A percentile compares a stretch with the other conserved stretches of the same genome.
These are phyloP conservation scores for Hirtodrosophila confusa DNA, from an alignment of 2,888 invertebrate genomes.

Conservation along the genomic window DNA sequence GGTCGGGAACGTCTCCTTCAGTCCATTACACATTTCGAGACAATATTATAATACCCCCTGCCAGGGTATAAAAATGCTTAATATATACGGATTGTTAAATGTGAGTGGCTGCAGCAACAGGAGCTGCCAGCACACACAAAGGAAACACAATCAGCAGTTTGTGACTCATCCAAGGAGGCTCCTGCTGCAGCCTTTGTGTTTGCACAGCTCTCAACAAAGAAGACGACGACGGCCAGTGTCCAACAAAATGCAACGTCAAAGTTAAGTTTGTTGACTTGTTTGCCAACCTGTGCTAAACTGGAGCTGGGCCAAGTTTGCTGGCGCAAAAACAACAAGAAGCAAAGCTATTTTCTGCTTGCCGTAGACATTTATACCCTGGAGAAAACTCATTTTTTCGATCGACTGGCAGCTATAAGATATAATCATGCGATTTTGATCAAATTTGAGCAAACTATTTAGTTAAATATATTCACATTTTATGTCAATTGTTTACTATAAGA, in stretches of 20 bases:
- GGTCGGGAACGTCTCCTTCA: no score
- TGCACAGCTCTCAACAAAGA: constrained; percentile 48
- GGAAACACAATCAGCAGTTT: constrained; percentile 3
- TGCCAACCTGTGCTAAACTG: constrained; percentile 69
- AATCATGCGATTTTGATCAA: no score
- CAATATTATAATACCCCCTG: no score
- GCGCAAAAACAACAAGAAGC: constrained; percentile 7
- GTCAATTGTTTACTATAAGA: no score
- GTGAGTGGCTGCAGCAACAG: constrained; percentile 35
- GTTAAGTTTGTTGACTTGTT: constrained; percentile 75
- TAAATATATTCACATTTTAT: no score
- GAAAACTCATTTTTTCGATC: no score
- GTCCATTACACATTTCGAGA: no score
- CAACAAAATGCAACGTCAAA: constrained; percentile 60
- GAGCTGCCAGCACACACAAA: constrained; percentile 22
- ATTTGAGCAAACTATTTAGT: no score
- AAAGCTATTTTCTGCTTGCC: background rate
- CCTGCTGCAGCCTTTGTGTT: constrained; percentile 33
- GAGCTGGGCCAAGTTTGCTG: constrained; percentile 37
- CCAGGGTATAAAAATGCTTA: no score
- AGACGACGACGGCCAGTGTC: constrained; percentile 17
- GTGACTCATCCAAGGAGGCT: constrained; percentile 40
- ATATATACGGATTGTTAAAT: constrained; percentile 5
- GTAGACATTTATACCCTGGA: no score
- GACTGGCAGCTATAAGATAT: no score